Conservation (phyloP, 2,888 invertebrate species). For the Amiota communis region DNA sequence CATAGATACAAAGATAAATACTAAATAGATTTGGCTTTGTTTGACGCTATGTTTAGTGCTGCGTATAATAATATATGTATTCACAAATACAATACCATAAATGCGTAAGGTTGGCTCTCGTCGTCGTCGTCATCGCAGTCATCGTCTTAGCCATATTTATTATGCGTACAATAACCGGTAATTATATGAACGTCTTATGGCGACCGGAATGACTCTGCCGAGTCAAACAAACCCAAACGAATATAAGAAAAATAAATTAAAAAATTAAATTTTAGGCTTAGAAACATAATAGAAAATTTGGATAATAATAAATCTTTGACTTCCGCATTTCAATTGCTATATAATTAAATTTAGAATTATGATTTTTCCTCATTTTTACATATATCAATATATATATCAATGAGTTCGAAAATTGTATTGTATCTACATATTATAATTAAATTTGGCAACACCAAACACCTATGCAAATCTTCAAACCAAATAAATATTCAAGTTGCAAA, state of each 20-base stretch:
- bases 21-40: conserved; percentile 14
- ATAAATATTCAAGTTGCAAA: conserved; percentile 50
- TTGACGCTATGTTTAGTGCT: neutral
- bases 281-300: neutral
- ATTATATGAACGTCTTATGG: conserved; percentile 34
- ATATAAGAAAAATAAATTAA: conserved; percentile 50
- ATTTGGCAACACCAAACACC: too few species aligned
- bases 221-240: conserved; percentile 35
- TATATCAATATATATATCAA: too few species aligned
- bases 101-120: conserved; percentile 56
- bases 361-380: neutral
- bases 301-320: conserved; percentile 56
- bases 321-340: conserved; percentile 57
- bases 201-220: conserved; percentile 54
- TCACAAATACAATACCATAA: conserved; percentile 49
- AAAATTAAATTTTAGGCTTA: conserved; percentile 16
- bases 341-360: conserved; percentile 29
- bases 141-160: conserved; percentile 43
- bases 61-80: neutral
- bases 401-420: too few species aligned
- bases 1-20: conserved; percentile 19
- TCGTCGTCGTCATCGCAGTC: conserved; percentile 35
- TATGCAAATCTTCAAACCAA: conserved; percentile 10
- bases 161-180: conserved; percentile 52
- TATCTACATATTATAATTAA: too few species aligned